Conservation (phyloP, 2,797 vertebrate genomes). For the Rhinogobio ventralis region DNA sequence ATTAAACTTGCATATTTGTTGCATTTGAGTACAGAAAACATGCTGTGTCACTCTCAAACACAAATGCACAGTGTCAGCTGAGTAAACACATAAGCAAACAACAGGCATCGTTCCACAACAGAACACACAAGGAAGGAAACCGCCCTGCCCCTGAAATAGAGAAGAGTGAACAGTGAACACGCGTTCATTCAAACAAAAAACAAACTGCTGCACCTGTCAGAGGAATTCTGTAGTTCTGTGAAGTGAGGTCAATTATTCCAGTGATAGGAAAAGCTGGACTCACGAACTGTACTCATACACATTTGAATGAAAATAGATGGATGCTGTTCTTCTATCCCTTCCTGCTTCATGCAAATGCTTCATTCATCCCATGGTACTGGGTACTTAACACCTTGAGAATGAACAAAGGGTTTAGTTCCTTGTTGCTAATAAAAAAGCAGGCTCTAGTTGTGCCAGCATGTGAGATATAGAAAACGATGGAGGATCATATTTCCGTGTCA, state of each 20-base stretch:
- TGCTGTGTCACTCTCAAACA: conserved; percentile 40
- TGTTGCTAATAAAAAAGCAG: too few relatives aligned
- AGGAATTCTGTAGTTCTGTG: conserved; percentile 70
- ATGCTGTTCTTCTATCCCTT: conserved; percentile 2
- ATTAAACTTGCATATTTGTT: conserved; percentile 19
- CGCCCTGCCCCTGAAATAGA: conserved; percentile 8
- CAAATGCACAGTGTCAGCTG: conserved; percentile 31
- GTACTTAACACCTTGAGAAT: background rate
- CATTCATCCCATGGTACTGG: conserved; percentile 7
- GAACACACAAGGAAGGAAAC: conserved; percentile 12
- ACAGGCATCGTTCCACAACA: conserved; percentile 32
- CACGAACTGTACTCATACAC: conserved; percentile 32
- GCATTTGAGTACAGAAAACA: conserved; percentile 10
- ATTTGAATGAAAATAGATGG: conserved; percentile 1
- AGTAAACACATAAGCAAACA: conserved; percentile 46
- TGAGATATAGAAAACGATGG: background rate
- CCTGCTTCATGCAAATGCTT: conserved; percentile 2
- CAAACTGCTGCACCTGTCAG: conserved; percentile 54
- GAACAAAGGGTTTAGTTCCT: background rate
- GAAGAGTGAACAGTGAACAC: conserved; percentile 12
- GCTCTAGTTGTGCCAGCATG: background rate
- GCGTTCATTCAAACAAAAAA: conserved; percentile 40
- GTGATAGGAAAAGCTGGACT: conserved; percentile 59
- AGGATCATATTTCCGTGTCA: background rate
- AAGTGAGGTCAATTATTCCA: conserved; percentile 70